phyloP scores from a whole-genome alignment of 2,888 invertebrate species.

The Ceraclea dissimilis region DNA sequence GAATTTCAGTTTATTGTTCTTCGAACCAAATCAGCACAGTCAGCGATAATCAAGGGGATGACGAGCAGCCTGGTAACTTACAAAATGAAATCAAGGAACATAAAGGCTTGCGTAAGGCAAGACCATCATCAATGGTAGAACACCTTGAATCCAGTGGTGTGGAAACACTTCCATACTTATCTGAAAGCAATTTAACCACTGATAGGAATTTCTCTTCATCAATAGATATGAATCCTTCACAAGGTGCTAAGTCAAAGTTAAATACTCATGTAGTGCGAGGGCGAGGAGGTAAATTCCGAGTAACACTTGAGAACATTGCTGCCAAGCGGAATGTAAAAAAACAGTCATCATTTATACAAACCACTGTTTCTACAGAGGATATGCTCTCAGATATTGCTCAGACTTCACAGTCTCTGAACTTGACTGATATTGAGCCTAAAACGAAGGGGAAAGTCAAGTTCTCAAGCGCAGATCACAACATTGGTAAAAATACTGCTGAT shows the following conservation, averaged over 20 bases:
- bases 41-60: background rate
- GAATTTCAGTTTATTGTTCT: constrained; percentile 10
- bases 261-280: background rate
- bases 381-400: background rate
- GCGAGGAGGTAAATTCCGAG: background rate
- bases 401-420: background rate
- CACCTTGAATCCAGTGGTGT: background rate
- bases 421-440: background rate
- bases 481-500: background rate
- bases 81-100: background rate
- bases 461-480: constrained; percentile 1
- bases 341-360: background rate
- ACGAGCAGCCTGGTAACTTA: constrained; percentile 3
- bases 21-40: constrained; percentile 1
- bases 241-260: background rate
- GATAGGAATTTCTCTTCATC: background rate
- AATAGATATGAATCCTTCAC: background rate
- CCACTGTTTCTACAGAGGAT: background rate
- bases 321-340: background rate
- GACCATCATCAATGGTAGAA: constrained; percentile 13
- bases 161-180: background rate
- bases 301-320: background rate
- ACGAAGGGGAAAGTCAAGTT: background rate
- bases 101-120: background rate
- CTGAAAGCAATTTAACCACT: background rate